Base-by-base conservation (phyloP, 2,113 vertebrate species). In the Brienomyrus longianalis region DNA sequence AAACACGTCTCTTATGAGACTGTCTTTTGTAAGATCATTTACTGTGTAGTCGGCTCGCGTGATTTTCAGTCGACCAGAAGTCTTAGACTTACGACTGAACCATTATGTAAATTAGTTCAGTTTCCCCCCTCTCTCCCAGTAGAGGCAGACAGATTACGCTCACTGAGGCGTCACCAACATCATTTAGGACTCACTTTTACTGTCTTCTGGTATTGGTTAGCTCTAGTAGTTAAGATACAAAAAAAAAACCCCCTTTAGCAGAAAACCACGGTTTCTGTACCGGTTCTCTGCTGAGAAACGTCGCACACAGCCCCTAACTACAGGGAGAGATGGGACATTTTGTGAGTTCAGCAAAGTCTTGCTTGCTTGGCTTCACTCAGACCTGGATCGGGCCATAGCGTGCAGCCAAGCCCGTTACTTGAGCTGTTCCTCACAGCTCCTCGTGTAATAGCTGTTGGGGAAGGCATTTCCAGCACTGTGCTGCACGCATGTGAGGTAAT, bases 291-390 rank as follows among this genome's bases (percentile, higher is more conserved):
- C 11, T 8, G 21, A 10, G 88, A 77, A 77, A 50, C 47, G 21
- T 35, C 56, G 15, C 62, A 80, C 74, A 45, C 17, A 45, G 87
- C 59, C 43, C 5, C 11, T n/a, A 70, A 48, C 56, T 50, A 35
- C 23, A 47, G 43, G 62, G 23, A 47, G 23, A 45, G 56, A n/a
- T 45, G 59, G 45, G 62, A 39, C 31, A 51, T 88, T 88, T 74
- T 88, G 88, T 52, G 66, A 51, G 47, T 77, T 88, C 88, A 80
- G 62, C 88, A 52, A 88, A 52, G 88, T 62, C 59, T 74, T 1
- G 13, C 56, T 51, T 31, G 15, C 31, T 50, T 74, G 62, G 83
- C 48, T n/a, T 48, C 9, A 27, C 23, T 48, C 56, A 62, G 35
- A 35, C 87, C 39, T 87, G 87, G 56, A 88, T 43, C 5, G 1